Percentiles rank a stretch among this genome's conserved stretches.
Conservation (phyloP, 2,888 invertebrate genomes). For the Scaptomyza reducta region DNA sequence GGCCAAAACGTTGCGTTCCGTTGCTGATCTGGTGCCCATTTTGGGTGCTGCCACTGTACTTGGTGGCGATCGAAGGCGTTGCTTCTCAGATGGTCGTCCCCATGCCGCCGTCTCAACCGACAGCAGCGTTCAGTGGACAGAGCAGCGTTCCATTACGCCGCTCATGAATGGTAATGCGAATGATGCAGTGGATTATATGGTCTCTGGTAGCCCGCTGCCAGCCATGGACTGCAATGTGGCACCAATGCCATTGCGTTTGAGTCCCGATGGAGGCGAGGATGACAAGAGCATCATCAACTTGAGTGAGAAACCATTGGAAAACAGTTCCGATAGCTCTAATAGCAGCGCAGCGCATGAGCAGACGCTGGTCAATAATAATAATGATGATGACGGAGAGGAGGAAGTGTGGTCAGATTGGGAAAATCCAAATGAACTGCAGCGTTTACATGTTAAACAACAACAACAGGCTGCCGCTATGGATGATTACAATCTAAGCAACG, state of each 20-base stretch:
- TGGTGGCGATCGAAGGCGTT: slow-evolving; percentile 91
- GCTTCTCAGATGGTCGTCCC: slow-evolving; percentile 95
- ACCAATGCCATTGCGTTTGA: slow-evolving; percentile 88
- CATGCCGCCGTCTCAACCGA: slow-evolving; percentile 80
- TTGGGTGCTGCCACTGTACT: slow-evolving; percentile 93
- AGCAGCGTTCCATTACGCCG: slow-evolving; percentile 84
- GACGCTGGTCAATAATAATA: slow-evolving; percentile 37
- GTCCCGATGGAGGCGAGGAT: slow-evolving; percentile 93
- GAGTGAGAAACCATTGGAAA: slow-evolving; percentile 73
- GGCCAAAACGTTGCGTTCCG: slow-evolving; percentile 90
- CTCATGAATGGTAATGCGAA: slow-evolving; percentile 74
- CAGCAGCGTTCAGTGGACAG: slow-evolving; percentile 76
- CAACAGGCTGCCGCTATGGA: slow-evolving; percentile 15
- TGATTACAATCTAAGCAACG: slow-evolving; percentile 31
- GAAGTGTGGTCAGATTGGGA: slow-evolving; percentile 95
- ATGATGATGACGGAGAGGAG: slow-evolving; percentile 88
- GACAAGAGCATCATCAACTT: slow-evolving; percentile 84
- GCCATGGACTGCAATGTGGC: slow-evolving; percentile 66
- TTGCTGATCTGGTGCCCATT: slow-evolving; percentile 93
- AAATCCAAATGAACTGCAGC: slow-evolving; percentile 83
- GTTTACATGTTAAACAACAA: slow-evolving; percentile 43
- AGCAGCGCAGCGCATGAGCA: slow-evolving; percentile 42
- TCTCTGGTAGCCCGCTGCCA: slow-evolving; percentile 82
- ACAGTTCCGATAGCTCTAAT: slow-evolving; percentile 21
- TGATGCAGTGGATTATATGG: slow-evolving; percentile 76